These are phyloP conservation scores for Numenius phaeopus DNA, from an alignment of 2,797 vertebrate genomes.

Conservation along the genomic window DNA sequence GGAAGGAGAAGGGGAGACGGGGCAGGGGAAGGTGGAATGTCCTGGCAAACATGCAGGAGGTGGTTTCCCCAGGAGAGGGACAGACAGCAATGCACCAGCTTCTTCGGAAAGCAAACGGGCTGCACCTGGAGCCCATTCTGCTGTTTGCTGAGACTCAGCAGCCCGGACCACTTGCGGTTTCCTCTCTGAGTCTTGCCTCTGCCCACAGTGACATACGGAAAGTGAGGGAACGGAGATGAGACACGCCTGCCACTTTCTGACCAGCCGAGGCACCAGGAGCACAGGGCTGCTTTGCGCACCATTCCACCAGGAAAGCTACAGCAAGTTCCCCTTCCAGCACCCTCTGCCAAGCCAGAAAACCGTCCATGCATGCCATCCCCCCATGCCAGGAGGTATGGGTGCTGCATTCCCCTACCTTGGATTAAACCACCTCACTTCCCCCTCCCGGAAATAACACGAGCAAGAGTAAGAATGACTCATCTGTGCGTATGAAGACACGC, in stretches of 20 bases:
- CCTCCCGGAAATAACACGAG: conserved; percentile 63
- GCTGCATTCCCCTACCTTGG: conserved; percentile 35
- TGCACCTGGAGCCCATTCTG: conserved; percentile 46
- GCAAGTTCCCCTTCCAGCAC: background rate
- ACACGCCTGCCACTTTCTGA: background rate
- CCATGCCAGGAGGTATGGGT: background rate
- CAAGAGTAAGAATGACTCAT: conserved; percentile 70
- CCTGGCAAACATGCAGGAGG: background rate
- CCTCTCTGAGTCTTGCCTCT: conserved; percentile 50
- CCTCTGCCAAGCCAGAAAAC: background rate
- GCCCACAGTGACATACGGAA: conserved; percentile 24
- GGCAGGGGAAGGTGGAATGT: background rate
- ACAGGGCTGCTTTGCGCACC: background rate
- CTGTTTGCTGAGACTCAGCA: background rate
- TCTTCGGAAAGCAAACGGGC: background rate
- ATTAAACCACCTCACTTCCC: conserved; percentile 40
- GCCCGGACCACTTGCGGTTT: conserved; percentile 49
- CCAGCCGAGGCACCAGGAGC: accelerated
- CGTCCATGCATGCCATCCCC: background rate
- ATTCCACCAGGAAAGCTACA: background rate
- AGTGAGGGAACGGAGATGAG: background rate
- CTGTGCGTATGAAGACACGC: conserved; percentile 31
- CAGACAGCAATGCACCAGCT: background rate
- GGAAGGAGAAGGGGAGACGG: background rate
- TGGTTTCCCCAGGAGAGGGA: background rate